Evolutionary conservation across 2,797 vertebrate species (phyloP), one percentile per base, ranked within the genome.

Genomic region (Eleutherodactylus coqui): DNA sequence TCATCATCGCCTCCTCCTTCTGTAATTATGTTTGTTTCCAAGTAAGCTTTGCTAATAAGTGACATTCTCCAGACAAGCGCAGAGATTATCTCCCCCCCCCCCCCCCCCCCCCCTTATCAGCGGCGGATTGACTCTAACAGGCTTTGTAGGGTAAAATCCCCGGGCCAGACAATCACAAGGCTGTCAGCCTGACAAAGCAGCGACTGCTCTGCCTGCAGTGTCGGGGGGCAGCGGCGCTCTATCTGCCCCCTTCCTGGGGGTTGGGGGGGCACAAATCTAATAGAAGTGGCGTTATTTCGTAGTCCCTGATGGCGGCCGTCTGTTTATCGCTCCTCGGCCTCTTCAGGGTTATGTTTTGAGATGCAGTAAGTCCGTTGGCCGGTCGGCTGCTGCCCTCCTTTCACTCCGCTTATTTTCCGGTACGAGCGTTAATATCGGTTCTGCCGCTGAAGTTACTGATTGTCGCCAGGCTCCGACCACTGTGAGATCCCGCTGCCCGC

Each of bases 131-230:
- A 85, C 64, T 55, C 58, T 78, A 78, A 78, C 84, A 85, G 84
- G 77, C 84, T 85, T 85, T 79, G 76, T 70, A 62, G 76, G 84
- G 76, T 58, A 24, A 80, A 80, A 85, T 85, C 84, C 84, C 77
- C 27, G 17, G 49, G 43, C 64, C 67, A 85, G 84, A 85, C 84
- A 80, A 80, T 85, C 84, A 70, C 38, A 34, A 43, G 77, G 76
- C 67, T 85, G 84, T 80, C 84, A 79, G 64, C 1, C 62, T 79
- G 75, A 85, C 83, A 84, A 85, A 72, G 83, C 75, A 79, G 38
- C 17, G 47, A 34, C 84, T 73, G 76, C 62, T 27, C 51, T 38
- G 67, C 64, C 75, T 32, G 83, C 60, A 24, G 49, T 38, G 77
- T 73, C 84, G 60, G 67, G 47, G 76, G 67, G 76, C 83, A 85